Base-by-base conservation (phyloP, 2,113 vertebrate genomes). In the Ictalurus punctatus region DNA sequence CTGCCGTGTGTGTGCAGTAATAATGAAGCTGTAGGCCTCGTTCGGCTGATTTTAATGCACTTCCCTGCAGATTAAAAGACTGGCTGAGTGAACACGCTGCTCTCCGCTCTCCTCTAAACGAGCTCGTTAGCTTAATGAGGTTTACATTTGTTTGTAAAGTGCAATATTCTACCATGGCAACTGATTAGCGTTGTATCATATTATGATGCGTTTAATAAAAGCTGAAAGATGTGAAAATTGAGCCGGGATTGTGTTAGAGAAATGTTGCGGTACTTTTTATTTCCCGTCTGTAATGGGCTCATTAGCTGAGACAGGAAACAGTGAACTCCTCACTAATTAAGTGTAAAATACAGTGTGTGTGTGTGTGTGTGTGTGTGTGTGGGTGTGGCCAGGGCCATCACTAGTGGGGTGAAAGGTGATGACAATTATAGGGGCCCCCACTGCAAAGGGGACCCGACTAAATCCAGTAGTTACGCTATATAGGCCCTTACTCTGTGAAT, bases 91-190 rank as follows among this genome's bases (percentile, higher is more conserved):
- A 54, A n/a, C 52, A 81, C 14, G n/a, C 52, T 58, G 27, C 79
- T 81, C 79, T 58, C 79, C 19, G 79, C 7, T 4, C 48, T 30
- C 52, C 79, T 48, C 44, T 78, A 78, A 78, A 78, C 6, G 44
- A 52, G 74, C 74, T 81, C 79, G 52, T 81, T 81, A 81, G 27
- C 79, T 34, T 81, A 81, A 81, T 81, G 79, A 81, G 79, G 12
- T 81, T 81, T 34, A 56, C 19, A 81, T 81, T 81, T 81, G 52
- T 58, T 81, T 54, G 79, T 81, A 56, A 81, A 81, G 52, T n/a
- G 52, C 16, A 23, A 81, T 19, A 56, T 58, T 34, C 52, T 56
- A 9, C 52, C 52, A 56, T 56, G n/a, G 79, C n/a, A 56, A 58
- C 79, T 58, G 79, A 81, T 34, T 81, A 81, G 52, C 52, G 6